phyloP scores from a whole-genome alignment of 1,140 invertebrate species.

The Chironomus tepperi region DNA sequence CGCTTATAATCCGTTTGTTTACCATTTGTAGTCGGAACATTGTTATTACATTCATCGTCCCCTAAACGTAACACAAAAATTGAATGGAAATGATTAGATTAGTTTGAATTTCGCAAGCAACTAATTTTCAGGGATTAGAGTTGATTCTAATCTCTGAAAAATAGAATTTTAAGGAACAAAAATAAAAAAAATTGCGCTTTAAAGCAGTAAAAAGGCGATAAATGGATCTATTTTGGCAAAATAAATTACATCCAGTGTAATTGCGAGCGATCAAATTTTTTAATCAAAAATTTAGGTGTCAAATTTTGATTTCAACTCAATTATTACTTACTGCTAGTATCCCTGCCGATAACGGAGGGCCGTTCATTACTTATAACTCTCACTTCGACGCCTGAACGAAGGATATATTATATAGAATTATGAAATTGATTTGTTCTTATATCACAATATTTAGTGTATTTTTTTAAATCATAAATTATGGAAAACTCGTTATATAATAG shows the following conservation, averaged over 20 bases:
- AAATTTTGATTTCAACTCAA: neutral
- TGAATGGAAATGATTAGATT: neutral
- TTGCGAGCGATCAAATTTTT: slow-evolving; percentile 3
- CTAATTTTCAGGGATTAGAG: too few species aligned
- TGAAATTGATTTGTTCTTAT: neutral
- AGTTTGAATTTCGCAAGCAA: too few species aligned
- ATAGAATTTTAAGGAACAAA: too few species aligned
- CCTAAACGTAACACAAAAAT: slow-evolving; percentile 29
- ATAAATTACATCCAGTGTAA: neutral
- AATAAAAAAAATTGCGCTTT: neutral
- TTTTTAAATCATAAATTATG: neutral
- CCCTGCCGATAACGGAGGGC: neutral
- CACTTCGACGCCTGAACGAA: slow-evolving; percentile 18
- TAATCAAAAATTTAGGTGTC: slow-evolving; percentile 1
- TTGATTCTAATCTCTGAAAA: too few species aligned
- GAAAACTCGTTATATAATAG: neutral
- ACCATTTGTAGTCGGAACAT: slow-evolving; percentile 39
- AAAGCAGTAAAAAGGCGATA: slow-evolving; percentile 9
- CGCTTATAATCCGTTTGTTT: slow-evolving; percentile 40
- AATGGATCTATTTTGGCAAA: neutral
- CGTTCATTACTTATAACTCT: slow-evolving; percentile 16
- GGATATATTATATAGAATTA: slow-evolving; percentile 6
- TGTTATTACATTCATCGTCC: slow-evolving; percentile 64
- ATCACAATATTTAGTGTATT: neutral
- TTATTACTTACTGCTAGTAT: slow-evolving; percentile 11